Base-by-base conservation (phyloP, 2,888 invertebrate genomes). In the Amblyjoppa proteus region DNA sequence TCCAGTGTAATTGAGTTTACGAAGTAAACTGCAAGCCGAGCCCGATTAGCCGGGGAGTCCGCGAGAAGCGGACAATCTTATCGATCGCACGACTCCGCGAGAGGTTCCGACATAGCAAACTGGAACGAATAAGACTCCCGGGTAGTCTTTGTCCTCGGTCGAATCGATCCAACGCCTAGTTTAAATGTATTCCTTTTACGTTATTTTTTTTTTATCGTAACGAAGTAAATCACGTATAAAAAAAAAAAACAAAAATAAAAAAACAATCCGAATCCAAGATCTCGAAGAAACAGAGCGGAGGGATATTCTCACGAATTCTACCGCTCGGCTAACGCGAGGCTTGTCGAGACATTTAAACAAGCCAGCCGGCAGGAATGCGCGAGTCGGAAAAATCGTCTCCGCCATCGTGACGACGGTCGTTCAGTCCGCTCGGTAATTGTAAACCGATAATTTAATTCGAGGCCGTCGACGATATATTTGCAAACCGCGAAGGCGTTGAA, bases 1-100 rank as follows among this genome's bases (percentile, higher is more conserved):
- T 64, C 73, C 70, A 5, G 34, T 83, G 66, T 77, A 85, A 85
- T 83, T 79, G 76, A 76, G 71, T 83, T 83, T 74, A 80, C 73
- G 76, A 45, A 64, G 68, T 76, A 71, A 51, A 80, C 9, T 45
- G 61, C 58, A 34, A 71, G 73, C 28, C 45, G 7, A 64, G 83
- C 58, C 74, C 73, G 83, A 86, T 86, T 81, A 83, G 61, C 38
- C 49, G 71, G 13, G 38, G 77, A 75, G 64, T 85, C 61, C 45
- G 51, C 25, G 56, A 79, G 69, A 41, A 64, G 51, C 58, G 71
- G 71, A 81, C 61, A 85, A 85, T 75, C 82, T 85, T 85, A 85
- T 85, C 79, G 85, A 85, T 85, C 82, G 75, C 70, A 76, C 78
- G 53, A 51, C 41, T 49, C 70, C n/a, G 34, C 34, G 31, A 78